Conservation (phyloP, 2,113 vertebrate genomes). For the Heptranchias perlo region DNA sequence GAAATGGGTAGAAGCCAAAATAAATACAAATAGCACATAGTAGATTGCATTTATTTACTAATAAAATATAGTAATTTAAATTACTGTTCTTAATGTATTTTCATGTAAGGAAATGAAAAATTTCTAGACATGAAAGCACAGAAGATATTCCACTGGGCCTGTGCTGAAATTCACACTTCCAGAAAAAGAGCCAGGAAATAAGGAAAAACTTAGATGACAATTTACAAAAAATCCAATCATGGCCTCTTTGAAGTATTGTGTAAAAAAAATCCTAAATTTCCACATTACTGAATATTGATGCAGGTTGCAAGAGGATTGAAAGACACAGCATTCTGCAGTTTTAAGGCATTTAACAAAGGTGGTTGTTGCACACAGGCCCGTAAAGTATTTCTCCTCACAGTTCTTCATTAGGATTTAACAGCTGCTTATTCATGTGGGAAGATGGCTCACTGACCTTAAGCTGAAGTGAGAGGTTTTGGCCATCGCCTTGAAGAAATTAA, state of each 20-base stretch:
- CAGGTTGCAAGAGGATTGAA: not conserved
- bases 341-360: not conserved
- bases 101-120: not conserved
- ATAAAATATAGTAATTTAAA: not conserved
- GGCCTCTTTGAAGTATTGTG: not conserved
- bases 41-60: not conserved
- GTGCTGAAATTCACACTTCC: not conserved
- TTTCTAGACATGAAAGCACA: not conserved
- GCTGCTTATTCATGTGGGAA: not conserved
- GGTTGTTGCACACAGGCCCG: not conserved
- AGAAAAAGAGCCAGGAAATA: not conserved
- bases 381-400: not conserved
- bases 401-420: not conserved
- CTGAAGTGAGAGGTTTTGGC: not conserved
- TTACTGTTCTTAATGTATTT: not conserved
- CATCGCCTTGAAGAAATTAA: not conserved
- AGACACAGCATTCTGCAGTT: not conserved
- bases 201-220: not conserved
- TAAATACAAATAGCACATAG: not conserved
- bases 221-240: not conserved
- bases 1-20: not conserved
- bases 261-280: not conserved
- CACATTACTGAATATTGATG: not conserved
- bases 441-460: not conserved
- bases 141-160: not conserved